phyloP scores from a whole-genome alignment of 2,797 vertebrate species.

The Gymnodraco acuticeps region DNA sequence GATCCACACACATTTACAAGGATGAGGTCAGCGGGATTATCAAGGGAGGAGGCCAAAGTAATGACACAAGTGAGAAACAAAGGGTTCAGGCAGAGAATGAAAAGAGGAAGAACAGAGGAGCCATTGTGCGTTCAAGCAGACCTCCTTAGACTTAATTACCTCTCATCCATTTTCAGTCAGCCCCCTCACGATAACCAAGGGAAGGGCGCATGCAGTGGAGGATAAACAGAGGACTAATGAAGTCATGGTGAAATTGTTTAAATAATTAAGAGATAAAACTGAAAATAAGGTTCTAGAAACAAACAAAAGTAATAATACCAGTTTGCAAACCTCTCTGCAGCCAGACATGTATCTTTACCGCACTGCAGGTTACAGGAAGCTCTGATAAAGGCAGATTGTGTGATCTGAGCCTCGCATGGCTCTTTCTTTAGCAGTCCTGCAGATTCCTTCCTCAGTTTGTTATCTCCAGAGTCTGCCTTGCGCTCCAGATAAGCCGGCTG shows the following conservation, averaged over 20 bases:
- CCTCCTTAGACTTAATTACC: constrained; percentile 74
- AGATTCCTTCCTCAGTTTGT: constrained; percentile 31
- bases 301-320: not conserved
- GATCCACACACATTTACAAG: constrained; percentile 38
- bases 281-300: constrained; percentile 21
- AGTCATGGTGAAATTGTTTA: constrained; percentile 22
- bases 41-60: constrained; percentile 38
- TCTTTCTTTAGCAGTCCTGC: constrained; percentile 34
- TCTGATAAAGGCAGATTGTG: constrained; percentile 22
- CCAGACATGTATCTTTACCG: not conserved
- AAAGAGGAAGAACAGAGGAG: constrained; percentile 48
- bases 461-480: constrained; percentile 50
- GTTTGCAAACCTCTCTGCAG: constrained; percentile 18
- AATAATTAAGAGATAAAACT: constrained; percentile 20
- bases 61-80: constrained; percentile 55
- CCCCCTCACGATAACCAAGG: constrained; percentile 42
- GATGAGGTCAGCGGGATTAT: constrained; percentile 46
- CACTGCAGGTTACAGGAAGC: constrained; percentile 15
- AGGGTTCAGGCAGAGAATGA: constrained; percentile 16
- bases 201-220: constrained; percentile 35
- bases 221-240: constrained; percentile 59
- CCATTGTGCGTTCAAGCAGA: constrained; percentile 62
- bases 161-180: constrained; percentile 68
- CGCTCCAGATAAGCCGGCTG: constrained; percentile 55
- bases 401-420: constrained; percentile 9